phyloP scores from a whole-genome alignment of 1,140 invertebrate species.

The Drosophila melanica region DNA sequence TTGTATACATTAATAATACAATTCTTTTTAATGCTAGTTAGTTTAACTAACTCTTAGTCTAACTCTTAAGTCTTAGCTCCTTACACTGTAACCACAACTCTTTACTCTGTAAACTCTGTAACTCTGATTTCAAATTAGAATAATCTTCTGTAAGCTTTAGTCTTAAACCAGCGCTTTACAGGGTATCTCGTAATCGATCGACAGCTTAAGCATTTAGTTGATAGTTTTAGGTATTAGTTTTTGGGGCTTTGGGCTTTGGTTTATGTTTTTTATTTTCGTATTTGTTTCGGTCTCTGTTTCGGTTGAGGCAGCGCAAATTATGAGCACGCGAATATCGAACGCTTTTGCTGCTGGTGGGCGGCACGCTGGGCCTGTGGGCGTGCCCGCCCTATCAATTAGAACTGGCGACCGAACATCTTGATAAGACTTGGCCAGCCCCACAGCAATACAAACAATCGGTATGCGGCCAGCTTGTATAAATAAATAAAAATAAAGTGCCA shows the following conservation, averaged over 20 bases:
- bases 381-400: conserved; percentile 80
- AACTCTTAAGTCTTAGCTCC: too few species aligned
- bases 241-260: conserved; percentile 32
- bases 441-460: conserved; percentile 39
- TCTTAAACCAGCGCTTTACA: neutral
- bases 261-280: conserved; percentile 13
- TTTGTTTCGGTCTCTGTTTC: conserved; percentile 27
- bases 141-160: too few species aligned
- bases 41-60: too few species aligned
- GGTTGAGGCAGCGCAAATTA: conserved; percentile 56
- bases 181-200: conserved; percentile 5
- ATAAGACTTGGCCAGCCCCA: conserved; percentile 50
- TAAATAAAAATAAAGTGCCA: conserved; percentile 77
- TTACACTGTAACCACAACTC: too few species aligned
- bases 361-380: conserved; percentile 38
- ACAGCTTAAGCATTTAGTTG: neutral
- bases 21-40: too few species aligned
- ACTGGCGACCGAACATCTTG: conserved; percentile 75
- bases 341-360: conserved; percentile 30
- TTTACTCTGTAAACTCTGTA: too few species aligned
- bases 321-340: conserved; percentile 80
- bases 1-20: too few species aligned
- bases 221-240: conserved; percentile 19
- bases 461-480: conserved; percentile 46
- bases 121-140: too few species aligned